phyloP scores from a whole-genome alignment of 2,888 invertebrate species.

The Drosophila pegasa region DNA sequence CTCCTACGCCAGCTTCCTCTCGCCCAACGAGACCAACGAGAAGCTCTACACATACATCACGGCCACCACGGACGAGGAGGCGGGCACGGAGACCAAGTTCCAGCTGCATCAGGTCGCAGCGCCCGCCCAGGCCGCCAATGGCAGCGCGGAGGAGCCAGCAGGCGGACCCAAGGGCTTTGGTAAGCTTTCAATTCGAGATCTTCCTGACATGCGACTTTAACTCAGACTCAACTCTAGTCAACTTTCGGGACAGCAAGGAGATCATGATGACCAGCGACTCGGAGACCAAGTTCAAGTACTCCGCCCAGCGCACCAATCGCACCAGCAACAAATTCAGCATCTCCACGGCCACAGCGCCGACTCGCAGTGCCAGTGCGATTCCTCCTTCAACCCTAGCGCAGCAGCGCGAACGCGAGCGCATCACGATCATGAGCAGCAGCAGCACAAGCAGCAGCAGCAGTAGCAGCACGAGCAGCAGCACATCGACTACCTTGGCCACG shows the following conservation, averaged over 20 bases:
- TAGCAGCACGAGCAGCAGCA: conserved; percentile 16
- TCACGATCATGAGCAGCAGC: conserved; percentile 18
- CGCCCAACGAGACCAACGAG: conserved; percentile 80
- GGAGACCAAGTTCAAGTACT: conserved; percentile 84
- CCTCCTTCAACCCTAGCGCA: conserved; percentile 59
- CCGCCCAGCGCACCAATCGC: conserved; percentile 74
- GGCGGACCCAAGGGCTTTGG: conserved; percentile 76
- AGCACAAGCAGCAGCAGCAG: conserved; percentile 15
- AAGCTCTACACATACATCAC: conserved; percentile 78
- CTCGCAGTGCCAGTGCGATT: conserved; percentile 67
- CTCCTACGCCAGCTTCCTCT: conserved; percentile 82
- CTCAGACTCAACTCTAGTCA: conserved; percentile 82
- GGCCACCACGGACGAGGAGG: conserved; percentile 74
- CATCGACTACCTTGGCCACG: conserved; percentile 21
- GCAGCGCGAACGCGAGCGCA: conserved; percentile 58
- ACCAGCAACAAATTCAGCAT: conserved; percentile 61
- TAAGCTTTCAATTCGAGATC: conserved; percentile 30
- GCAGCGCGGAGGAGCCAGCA: conserved; percentile 69
- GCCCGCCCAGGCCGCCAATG: conserved; percentile 24
- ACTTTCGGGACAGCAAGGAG: conserved; percentile 87
- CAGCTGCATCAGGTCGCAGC: conserved; percentile 71
- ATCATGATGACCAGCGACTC: conserved; percentile 87
- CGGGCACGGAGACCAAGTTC: conserved; percentile 71
- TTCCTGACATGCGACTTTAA: conserved; percentile 1
- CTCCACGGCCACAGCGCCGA: conserved; percentile 69